Base-by-base conservation (phyloP, 2,888 invertebrate species). In the Cephus nigrinus region DNA sequence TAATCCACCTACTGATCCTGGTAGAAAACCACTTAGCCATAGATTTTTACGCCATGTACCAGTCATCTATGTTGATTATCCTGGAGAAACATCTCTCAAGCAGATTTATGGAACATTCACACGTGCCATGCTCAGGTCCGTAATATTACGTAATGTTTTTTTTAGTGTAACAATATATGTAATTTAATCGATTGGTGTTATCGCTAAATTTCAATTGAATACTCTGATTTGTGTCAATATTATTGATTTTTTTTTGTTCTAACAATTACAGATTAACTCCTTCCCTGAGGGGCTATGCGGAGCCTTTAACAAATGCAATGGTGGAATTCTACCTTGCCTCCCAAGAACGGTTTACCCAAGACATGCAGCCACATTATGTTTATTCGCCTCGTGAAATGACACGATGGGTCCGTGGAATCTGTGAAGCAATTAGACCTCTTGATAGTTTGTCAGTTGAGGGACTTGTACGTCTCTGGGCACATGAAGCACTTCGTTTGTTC, bases 341-440 rank as follows among this genome's bases (percentile, higher is more conserved):
- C 9, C 99, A 99, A 93, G 99, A 99, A 91, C 94, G 96, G 76
- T 99, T 99, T 92, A 99, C 99, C 0, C 99, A 99, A 92, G 99
- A 99, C 92, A 99, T 99, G 98, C 99, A 99, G 92, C 99, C 99
- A 1, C 99, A 99, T 92, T 99, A 99, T 92, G 99, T 99, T 0
- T 99, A 99, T 93, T 99, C 99, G 78, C 99, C 99, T 12, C 94
- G 98, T 88, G 99, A 99, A 93, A 98, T 99, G 98, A 99, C 99
- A 0, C 93, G 99, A 89, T 99, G 99, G 99, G 99, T 99, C 77
- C 94, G 99, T 81, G 99, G 99, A 82, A 99, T 99, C 85, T 99
- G 98, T 91, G 99, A 99, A 92, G 99, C 99, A 12, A 97, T 99
- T 81, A 95, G 98, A 81, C 99, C 99, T 0, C 92, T 99, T 74